Evolutionary conservation across 2,113 vertebrate species (phyloP), one percentile per base, ranked within the genome.

Genomic region (Rhadina sibilatrix): DNA sequence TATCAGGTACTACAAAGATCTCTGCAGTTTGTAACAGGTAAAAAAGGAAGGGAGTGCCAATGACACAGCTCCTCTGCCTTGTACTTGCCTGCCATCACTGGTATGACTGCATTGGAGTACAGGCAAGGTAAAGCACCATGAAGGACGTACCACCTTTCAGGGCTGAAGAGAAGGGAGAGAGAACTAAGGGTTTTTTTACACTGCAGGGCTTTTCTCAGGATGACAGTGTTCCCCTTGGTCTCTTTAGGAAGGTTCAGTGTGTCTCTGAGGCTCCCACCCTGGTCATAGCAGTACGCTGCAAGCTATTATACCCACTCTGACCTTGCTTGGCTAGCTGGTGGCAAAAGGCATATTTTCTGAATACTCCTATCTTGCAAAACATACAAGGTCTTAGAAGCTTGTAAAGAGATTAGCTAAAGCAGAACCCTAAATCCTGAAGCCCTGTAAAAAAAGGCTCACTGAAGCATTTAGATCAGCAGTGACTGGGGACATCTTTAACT

Each of bases 401-500:
- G 80, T 80, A 92, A 95, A 92, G 76, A 95, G 96, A 97, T 97
- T 95, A 97, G 76, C 88, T 87, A 70, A 95, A 92, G 85, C 90
- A 94, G 65, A 90, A 92, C 80, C 76, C 85, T 83, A 95, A 96
- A 95, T 94, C 96, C 93, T 40, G 56, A 74, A 86, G 68, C 75
- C 50, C 44, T 83, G 53, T 56, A 82, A 92, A 93, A 88, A 89
- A 95, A 82, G 52, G 56, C 86, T 95, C 38, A 66, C 23, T 2
- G 9, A 75, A 90, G 80, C 83, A 82, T 93, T 95, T 87, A 69
- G 72, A 96, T 96, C 89, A 71, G 72, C 8, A 5, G 86, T 75
- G 80, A 33, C 92, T 95, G 37, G 94, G 92, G 94, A 96, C 28
- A 1, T 94, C 64, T 77, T 92, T 59, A 60, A 69, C 52, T 10